Base-by-base conservation (phyloP, 23 tunicate species). In the Botrylloides violaceus region DNA sequence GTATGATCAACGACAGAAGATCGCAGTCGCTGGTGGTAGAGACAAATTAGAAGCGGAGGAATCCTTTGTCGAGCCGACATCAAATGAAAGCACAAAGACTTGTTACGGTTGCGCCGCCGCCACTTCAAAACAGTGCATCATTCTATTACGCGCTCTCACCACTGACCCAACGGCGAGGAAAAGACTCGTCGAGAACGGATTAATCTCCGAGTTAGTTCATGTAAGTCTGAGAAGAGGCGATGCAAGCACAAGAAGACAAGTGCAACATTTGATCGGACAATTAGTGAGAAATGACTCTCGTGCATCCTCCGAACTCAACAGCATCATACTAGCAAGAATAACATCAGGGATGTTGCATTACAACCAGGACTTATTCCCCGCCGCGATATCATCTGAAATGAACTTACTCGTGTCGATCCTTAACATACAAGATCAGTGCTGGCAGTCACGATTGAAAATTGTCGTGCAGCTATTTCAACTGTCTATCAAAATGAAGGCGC, bases 31-130 rank as follows among this genome's bases (percentile, higher is more conserved):
- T 21, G 74, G 58, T 68, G 75, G 57, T 2, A 81, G 76, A 34
- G 60, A 27, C 4, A n/a, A 32, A 20, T 0, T 9, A 7, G 15
- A 1, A 6, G 57, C 24, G 56, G 25, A 68, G 9, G 15, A 9
- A 19, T 18, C 58, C 5, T 19, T 28, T 19, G 27, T 63, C 34
- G n/a, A 74, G 2, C 23, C 72, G 19, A 64, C 87, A 1, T 76
- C 87, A 9, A 39, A 74, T 62, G 78, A 76, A 49, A 77, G 87
- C 29, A 79, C 87, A 3, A 76, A 87, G 4, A 84, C 74, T 61
- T 93, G 98, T 59, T 93, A 81, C 66, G 98, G 98, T 12, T 93
- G 98, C 49, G 94, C 94, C 19, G 66, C 87, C 9, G 70, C 92
- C 28, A 73, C 75, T 38, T 75, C 94, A 6, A 78, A 73, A 30